Conservation (phyloP, 1,140 invertebrate genomes). For the Drosophila prosaltans region DNA sequence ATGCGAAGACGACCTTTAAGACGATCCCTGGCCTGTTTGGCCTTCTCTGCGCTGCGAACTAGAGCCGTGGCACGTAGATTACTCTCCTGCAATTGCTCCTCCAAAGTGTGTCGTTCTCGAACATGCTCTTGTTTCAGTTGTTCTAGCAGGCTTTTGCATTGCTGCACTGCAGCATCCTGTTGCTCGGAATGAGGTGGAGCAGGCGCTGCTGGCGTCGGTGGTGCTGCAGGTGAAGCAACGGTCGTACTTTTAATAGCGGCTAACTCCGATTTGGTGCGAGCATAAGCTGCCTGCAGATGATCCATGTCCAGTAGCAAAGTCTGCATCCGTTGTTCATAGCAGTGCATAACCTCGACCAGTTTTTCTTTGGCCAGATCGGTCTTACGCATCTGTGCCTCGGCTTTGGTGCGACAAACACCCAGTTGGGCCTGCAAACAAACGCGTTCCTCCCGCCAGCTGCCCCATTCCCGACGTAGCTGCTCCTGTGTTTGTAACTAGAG, state of each 20-base stretch:
- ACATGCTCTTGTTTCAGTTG: slow-evolving; percentile 87
- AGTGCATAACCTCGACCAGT: slow-evolving; percentile 85
- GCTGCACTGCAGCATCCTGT: slow-evolving; percentile 85
- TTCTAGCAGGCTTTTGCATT: slow-evolving; percentile 87
- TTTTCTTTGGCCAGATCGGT: slow-evolving; percentile 85
- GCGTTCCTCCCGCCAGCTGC: slow-evolving; percentile 76
- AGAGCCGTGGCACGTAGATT: slow-evolving; percentile 31
- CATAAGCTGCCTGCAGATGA: slow-evolving; percentile 85
- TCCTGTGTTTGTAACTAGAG: slow-evolving; percentile 85
- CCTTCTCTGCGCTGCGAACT: slow-evolving; percentile 60
- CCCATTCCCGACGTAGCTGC: slow-evolving; percentile 84
- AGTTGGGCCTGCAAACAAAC: slow-evolving; percentile 75
- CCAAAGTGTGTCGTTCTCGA: slow-evolving; percentile 81
- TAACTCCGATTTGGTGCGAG: slow-evolving; percentile 84
- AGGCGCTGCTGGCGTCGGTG: slow-evolving; percentile 83
- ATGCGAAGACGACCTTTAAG: slow-evolving; percentile 73
- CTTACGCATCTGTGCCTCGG: slow-evolving; percentile 83
- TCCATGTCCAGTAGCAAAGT: slow-evolving; percentile 85
- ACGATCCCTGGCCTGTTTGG: slow-evolving; percentile 70
- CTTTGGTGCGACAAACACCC: slow-evolving; percentile 74
- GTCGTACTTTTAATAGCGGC: slow-evolving; percentile 84
- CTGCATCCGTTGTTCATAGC: slow-evolving; percentile 86
- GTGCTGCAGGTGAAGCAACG: neutral
- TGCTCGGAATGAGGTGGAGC: slow-evolving; percentile 83
- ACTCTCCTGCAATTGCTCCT: slow-evolving; percentile 51